phyloP scores from a whole-genome alignment of 2,113 vertebrate species.

The Microcebus murinus region DNA sequence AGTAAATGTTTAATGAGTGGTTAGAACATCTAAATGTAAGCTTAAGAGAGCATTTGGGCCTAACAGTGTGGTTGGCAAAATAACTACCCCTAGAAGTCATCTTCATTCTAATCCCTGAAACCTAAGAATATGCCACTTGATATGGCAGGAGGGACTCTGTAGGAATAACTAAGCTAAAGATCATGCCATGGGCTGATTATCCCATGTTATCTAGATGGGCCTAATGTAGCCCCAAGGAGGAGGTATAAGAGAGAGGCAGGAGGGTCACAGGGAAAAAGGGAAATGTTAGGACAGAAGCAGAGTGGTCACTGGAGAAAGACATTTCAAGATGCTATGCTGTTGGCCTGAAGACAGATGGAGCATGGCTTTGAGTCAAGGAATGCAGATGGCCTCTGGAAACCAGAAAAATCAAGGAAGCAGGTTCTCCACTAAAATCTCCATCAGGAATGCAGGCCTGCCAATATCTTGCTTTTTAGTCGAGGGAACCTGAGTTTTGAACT shows the following conservation, averaged over 20 bases:
- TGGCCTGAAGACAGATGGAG: not conserved
- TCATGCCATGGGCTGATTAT: not conserved
- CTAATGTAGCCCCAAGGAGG: not conserved
- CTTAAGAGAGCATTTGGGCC: not conserved
- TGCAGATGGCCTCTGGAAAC: not conserved
- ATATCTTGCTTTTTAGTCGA: not conserved
- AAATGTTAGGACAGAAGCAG: not conserved
- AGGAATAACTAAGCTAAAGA: not conserved
- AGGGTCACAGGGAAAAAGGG: not conserved
- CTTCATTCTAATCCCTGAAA: not conserved
- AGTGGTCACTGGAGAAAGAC: not conserved
- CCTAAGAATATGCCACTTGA: not conserved
- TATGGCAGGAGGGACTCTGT: not conserved
- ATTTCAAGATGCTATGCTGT: not conserved
- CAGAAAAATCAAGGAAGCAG: not conserved
- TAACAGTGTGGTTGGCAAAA: not conserved
- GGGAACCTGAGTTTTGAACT: not conserved
- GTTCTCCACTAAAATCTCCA: not conserved
- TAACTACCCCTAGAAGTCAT: not conserved
- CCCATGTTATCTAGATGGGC: not conserved
- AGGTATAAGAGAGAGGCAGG: not conserved
- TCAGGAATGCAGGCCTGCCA: not conserved
- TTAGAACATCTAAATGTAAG: not conserved
- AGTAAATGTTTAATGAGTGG: not conserved
- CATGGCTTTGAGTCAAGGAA: not conserved